Percentiles rank a stretch among this genome's conserved stretches.
phyloP scores from a whole-genome alignment of 2,797 vertebrate species.

The Halcyon leucocephala region DNA sequence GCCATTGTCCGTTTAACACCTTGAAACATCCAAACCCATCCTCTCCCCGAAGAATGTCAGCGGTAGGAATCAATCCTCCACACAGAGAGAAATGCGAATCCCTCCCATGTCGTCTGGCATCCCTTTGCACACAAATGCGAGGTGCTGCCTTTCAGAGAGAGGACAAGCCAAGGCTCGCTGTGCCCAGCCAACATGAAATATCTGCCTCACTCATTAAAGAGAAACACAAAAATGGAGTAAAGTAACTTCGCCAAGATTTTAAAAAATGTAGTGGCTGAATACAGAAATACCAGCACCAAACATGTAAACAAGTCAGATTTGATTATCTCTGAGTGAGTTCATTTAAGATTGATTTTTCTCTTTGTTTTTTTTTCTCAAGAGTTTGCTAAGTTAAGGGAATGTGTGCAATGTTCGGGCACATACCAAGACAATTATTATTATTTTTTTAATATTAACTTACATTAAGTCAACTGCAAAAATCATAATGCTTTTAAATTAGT shows the following conservation, averaged over 20 bases:
- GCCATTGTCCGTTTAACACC: neutral
- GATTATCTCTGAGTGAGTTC: constrained; percentile 66
- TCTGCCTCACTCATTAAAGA: constrained; percentile 63
- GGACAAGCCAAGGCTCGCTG: constrained; percentile 56
- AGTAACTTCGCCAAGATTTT: constrained; percentile 56
- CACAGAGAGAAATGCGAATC: neutral
- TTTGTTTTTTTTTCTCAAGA: neutral
- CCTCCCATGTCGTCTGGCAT: constrained; percentile 29
- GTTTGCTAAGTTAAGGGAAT: neutral
- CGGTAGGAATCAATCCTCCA: neutral
- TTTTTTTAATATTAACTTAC: neutral
- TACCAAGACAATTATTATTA: neutral
- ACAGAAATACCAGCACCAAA: constrained; percentile 67
- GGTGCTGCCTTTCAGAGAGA: constrained; percentile 52
- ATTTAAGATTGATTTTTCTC: constrained; percentile 47
- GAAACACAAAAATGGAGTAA: constrained; percentile 53
- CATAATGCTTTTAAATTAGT: neutral
- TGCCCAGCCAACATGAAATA: constrained; percentile 54
- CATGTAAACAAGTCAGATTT: constrained; percentile 74
- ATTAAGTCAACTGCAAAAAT: neutral
- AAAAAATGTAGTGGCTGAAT: constrained; percentile 62
- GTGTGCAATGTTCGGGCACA: neutral
- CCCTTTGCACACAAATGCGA: neutral
- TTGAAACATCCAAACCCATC: neutral
- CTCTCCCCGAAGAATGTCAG: neutral